A percentile compares a stretch with the other conserved stretches of the same genome.
Evolutionary conservation across 2,113 vertebrate genomes (phyloP).

Genomic region (Anser brachyrhynchus): DNA sequence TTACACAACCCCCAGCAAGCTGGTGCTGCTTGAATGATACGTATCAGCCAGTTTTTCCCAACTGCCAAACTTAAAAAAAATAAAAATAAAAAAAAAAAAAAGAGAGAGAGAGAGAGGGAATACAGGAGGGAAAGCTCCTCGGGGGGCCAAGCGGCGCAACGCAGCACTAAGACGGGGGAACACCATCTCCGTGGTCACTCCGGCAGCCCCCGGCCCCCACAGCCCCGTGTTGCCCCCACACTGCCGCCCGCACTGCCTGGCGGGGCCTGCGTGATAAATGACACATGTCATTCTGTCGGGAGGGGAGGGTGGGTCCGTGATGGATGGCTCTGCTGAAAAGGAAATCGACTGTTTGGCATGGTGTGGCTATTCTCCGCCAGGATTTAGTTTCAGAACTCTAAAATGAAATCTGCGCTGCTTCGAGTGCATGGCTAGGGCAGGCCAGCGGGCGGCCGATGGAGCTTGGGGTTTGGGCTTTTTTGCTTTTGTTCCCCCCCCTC

Average conservation of each 20-base stretch:
- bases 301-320: slow-evolving; percentile 97
- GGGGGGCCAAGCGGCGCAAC: neutral
- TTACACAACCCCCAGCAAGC: slow-evolving; percentile 86
- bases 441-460: slow-evolving; percentile 71
- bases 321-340: slow-evolving; percentile 92
- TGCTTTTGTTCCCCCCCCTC: neutral
- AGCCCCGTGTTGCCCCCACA: slow-evolving; percentile 31
- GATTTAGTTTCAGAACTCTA: slow-evolving; percentile 85
- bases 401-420: slow-evolving; percentile 90
- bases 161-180: slow-evolving; percentile 2
- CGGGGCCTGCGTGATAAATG: slow-evolving; percentile 96
- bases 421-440: slow-evolving; percentile 81
- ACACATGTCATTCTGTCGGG: slow-evolving; percentile 98
- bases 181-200: neutral
- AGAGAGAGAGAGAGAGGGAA: neutral
- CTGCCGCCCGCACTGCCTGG: slow-evolving; percentile 66
- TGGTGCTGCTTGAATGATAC: slow-evolving; percentile 85
- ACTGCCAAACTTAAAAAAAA: slow-evolving; percentile 15
- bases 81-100: too few relatives aligned
- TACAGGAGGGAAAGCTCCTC: neutral
- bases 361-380: slow-evolving; percentile 82
- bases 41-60: slow-evolving; percentile 79
- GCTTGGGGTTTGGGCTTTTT: neutral
- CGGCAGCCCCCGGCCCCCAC: slow-evolving; percentile 38
- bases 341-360: slow-evolving; percentile 99